phyloP scores from a whole-genome alignment of 2,888 invertebrate species.

The Byasa hedistus region DNA sequence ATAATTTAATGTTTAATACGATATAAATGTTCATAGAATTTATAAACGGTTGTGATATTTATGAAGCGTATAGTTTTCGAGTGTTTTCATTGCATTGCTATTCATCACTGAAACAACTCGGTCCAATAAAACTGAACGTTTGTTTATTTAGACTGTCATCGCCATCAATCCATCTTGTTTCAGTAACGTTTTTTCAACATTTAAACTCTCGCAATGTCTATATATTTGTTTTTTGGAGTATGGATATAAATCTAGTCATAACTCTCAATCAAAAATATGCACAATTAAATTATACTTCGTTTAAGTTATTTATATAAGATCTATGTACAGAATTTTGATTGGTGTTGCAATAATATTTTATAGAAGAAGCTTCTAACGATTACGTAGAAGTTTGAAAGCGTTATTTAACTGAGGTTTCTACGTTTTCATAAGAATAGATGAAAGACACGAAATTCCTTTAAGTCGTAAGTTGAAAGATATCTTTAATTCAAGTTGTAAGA shows the following conservation, averaged over 20 bases:
- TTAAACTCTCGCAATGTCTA: conserved; percentile 11
- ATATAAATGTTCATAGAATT: background rate
- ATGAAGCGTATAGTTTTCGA: background rate
- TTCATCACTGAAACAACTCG: conserved; percentile 11
- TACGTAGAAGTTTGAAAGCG: background rate
- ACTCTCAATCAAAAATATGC: background rate
- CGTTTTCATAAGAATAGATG: background rate
- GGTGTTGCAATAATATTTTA: background rate
- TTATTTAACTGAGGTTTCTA: background rate
- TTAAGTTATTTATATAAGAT: background rate
- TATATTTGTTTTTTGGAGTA: conserved; percentile 2
- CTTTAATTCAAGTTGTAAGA: background rate
- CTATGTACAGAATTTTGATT: background rate
- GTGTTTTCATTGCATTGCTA: conserved; percentile 10
- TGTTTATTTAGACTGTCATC: conserved; percentile 29
- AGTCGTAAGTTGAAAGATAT: background rate
- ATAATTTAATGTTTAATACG: background rate
- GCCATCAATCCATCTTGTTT: conserved; percentile 16
- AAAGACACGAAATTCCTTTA: background rate
- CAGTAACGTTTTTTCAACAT: conserved; percentile 14
- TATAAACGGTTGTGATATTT: background rate
- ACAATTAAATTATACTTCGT: background rate
- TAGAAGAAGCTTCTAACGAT: background rate
- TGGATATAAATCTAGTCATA: conserved; percentile 6
- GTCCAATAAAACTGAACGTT: conserved; percentile 20